Conservation (phyloP, 2,888 invertebrate genomes). For the Drosophila peninsularis region DNA sequence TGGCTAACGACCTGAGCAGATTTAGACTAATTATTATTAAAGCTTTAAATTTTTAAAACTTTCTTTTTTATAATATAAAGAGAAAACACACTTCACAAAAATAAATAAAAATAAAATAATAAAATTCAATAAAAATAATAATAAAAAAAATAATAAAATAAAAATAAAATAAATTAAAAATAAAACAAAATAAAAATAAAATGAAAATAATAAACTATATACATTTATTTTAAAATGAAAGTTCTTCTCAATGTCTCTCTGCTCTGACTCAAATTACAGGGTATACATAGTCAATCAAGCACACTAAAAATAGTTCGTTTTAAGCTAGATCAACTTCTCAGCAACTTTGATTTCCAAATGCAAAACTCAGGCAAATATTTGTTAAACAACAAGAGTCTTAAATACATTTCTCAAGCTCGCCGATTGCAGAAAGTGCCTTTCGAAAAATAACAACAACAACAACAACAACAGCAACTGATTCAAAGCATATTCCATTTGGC, state of each 20-base stretch:
- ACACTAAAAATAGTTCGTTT: not conserved
- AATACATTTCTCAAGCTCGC: constrained; percentile 36
- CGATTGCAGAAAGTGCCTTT: constrained; percentile 32
- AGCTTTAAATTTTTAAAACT: not conserved
- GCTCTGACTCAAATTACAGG: not conserved
- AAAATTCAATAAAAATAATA: not conserved
- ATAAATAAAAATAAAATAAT: too few species aligned
- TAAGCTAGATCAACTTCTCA: not conserved
- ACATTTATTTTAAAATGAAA: not conserved
- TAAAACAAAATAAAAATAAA: too few species aligned
- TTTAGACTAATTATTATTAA: not conserved
- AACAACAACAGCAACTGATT: constrained; percentile 5
- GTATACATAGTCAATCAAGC: not conserved
- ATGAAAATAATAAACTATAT: not conserved
- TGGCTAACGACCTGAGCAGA: too few species aligned
- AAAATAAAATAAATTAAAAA: too few species aligned
- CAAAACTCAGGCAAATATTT: constrained; percentile 21
- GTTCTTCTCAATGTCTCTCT: too few species aligned
- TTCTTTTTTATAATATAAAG: not conserved
- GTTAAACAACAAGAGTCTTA: constrained; percentile 26
- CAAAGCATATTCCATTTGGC: constrained; percentile 56
- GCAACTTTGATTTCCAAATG: not conserved
- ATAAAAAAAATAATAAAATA: too few species aligned
- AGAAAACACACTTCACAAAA: too few species aligned
- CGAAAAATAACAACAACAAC: constrained; percentile 16